A percentile compares a stretch with the other conserved stretches of the same genome.
phyloP scores from a whole-genome alignment of 2,797 vertebrate species.

The Periparus ater region DNA sequence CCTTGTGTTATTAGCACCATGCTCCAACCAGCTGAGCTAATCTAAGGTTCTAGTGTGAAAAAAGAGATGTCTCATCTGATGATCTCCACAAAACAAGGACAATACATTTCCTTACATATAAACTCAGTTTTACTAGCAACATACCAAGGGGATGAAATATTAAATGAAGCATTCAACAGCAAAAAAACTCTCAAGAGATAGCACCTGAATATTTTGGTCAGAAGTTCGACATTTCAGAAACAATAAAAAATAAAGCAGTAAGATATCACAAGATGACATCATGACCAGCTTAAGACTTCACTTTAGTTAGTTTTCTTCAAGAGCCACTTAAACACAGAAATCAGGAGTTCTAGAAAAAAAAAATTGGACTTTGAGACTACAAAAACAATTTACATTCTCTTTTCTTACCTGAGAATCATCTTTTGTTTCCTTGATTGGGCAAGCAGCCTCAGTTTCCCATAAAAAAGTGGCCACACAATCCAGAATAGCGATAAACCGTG shows the following conservation, averaged over 20 bases:
- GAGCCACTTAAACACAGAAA: background rate
- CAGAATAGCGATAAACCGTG: conserved; percentile 82
- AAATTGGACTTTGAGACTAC: accelerated
- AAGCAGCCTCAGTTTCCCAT: conserved; percentile 93
- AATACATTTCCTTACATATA: background rate
- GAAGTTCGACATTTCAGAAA: background rate
- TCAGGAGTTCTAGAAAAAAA: background rate
- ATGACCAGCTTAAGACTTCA: background rate
- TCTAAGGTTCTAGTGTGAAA: background rate
- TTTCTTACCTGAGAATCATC: conserved; percentile 80
- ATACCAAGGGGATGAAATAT: background rate
- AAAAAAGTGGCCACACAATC: conserved; percentile 88
- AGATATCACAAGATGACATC: background rate
- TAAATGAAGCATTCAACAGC: background rate
- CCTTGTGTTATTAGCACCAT: background rate
- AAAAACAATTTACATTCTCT: background rate
- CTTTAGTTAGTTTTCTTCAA: background rate
- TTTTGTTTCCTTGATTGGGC: conserved; percentile 80
- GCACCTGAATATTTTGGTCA: background rate
- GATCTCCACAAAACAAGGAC: background rate
- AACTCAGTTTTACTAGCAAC: background rate
- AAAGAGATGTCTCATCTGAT: background rate
- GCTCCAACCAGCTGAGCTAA: background rate
- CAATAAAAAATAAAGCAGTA: background rate
- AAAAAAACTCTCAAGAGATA: background rate